Evolutionary conservation across 2,113 vertebrate genomes (phyloP).

Genomic region (Anolis sagrei): DNA sequence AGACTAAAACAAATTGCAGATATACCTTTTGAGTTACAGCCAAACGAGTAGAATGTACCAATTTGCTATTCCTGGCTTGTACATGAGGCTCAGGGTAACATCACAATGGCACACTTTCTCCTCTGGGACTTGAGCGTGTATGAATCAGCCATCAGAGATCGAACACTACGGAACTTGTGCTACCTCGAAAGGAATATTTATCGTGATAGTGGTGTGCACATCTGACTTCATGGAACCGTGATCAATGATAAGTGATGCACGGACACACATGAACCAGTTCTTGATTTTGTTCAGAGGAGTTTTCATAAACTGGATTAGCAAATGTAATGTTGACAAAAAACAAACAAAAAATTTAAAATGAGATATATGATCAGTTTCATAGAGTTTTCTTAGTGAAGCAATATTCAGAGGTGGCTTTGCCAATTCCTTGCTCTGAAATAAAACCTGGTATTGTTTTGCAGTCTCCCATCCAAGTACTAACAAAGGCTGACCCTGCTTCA

Average conservation of each 20-base stretch:
- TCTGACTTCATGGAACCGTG: not conserved
- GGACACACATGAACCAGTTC: not conserved
- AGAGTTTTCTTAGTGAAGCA: no score
- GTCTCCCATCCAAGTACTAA: no score
- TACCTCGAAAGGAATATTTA: not conserved
- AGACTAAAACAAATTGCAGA: not conserved
- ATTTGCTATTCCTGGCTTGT: constrained; percentile 35
- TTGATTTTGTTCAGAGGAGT: not conserved
- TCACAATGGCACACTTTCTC: not conserved
- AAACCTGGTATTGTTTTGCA: no score
- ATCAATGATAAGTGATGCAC: not conserved
- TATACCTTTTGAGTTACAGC: not conserved
- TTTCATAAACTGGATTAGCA: no score
- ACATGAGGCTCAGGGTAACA: not conserved
- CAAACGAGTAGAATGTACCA: constrained; percentile 25
- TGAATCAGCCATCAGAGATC: not conserved
- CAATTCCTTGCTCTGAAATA: no score
- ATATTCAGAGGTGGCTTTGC: no score
- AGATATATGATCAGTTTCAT: no score
- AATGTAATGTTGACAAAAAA: no score
- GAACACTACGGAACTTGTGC: not conserved
- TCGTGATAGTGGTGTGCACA: not conserved
- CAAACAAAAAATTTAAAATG: no score
- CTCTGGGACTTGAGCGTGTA: not conserved
- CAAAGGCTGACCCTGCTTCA: no score